phyloP scores from a whole-genome alignment of 2,797 vertebrate species.

The Fistularia commersonii region DNA sequence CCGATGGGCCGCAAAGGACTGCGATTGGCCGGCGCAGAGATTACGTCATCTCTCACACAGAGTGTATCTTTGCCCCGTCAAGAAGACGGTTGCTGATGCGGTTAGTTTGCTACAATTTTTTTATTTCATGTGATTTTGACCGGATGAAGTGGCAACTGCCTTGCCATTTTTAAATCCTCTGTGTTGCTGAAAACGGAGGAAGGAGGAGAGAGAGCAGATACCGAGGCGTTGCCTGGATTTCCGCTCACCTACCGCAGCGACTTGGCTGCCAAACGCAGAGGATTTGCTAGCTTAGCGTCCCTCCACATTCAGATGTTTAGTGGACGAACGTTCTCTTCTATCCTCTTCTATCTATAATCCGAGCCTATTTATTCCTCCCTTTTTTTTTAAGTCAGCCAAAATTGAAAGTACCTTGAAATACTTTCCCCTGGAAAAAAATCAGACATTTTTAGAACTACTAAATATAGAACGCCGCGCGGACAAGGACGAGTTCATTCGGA shows the following conservation, averaged over 20 bases:
- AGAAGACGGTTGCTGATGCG: neutral
- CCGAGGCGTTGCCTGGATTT: slow-evolving; percentile 19
- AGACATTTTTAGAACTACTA: no score
- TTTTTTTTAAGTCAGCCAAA: no score
- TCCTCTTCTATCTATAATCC: slow-evolving; percentile 7
- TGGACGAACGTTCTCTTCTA: slow-evolving; percentile 1
- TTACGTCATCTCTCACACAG: neutral
- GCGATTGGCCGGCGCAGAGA: slow-evolving; percentile 11
- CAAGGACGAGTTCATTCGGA: no score
- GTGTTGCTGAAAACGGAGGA: slow-evolving; percentile 3
- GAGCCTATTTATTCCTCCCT: no score
- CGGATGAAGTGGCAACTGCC: no score
- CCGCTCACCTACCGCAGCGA: slow-evolving; percentile 30
- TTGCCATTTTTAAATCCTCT: no score
- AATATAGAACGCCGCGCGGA: no score
- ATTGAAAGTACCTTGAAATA: no score
- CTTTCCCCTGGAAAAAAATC: no score
- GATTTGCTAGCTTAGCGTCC: slow-evolving; percentile 4
- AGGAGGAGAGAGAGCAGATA: slow-evolving; percentile 7
- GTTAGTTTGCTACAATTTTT: no score
- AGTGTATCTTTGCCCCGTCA: neutral
- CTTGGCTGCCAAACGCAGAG: slow-evolving; percentile 26
- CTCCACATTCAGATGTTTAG: slow-evolving; percentile 7
- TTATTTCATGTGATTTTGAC: no score
- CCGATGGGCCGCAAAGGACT: slow-evolving; percentile 16